Percentiles rank a stretch among this genome's conserved stretches.
phyloP scores from a whole-genome alignment of 1,140 invertebrate genomes.

The Zaprionus lachaisei region DNA sequence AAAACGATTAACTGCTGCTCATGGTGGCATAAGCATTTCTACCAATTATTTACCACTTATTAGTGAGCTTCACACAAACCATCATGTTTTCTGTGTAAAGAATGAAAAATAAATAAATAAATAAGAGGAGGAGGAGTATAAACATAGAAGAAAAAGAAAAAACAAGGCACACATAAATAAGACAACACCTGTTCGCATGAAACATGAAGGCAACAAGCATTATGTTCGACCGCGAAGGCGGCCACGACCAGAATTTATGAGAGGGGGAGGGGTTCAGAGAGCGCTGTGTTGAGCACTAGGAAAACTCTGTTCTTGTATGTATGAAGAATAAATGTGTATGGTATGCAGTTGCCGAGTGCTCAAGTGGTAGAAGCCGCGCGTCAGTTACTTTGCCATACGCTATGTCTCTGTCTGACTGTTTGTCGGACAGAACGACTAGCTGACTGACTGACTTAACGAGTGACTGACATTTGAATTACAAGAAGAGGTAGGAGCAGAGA shows the following conservation, averaged over 20 bases:
- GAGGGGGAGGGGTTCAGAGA: not conserved
- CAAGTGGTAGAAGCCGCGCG: conserved; percentile 42
- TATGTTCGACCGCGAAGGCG: conserved; percentile 11
- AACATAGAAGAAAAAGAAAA: not conserved
- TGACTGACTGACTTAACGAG: conserved; percentile 44
- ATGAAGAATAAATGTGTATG: not conserved
- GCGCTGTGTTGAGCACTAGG: not conserved
- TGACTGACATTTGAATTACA: conserved; percentile 77
- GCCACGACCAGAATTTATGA: conserved; percentile 23
- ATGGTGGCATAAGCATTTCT: not conserved
- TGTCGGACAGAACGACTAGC: conserved; percentile 8
- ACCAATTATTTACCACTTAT: conserved; percentile 8
- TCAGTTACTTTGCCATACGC: conserved; percentile 64
- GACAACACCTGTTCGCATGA: conserved; percentile 68
- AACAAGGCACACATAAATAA: conserved; percentile 39
- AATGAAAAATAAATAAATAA: not conserved
- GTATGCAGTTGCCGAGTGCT: conserved; percentile 21
- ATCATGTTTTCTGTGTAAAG: not conserved
- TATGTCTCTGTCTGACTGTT: conserved; percentile 42
- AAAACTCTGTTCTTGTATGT: conserved; percentile 24
- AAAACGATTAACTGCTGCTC: not conserved
- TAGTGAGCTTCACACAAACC: not conserved
- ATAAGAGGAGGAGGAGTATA: not conserved
- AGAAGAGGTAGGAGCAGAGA: conserved; percentile 36
- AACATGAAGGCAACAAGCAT: conserved; percentile 21